Evolutionary conservation across 2,797 vertebrate genomes (phyloP).

Genomic region (Mus minutoides): DNA sequence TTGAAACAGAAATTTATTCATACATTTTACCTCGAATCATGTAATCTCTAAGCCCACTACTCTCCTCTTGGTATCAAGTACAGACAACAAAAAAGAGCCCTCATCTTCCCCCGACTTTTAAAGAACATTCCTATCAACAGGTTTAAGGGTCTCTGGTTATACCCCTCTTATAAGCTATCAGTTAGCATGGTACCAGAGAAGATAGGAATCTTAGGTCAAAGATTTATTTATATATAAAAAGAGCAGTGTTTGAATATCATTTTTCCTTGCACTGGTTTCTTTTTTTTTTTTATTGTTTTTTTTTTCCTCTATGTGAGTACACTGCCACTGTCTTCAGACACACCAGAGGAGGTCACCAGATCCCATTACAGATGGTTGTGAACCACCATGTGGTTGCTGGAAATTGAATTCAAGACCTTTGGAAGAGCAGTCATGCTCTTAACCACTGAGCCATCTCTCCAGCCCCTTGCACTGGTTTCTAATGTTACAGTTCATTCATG

Average conservation of each 20-base stretch:
- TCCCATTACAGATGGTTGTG: no score
- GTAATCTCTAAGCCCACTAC: not conserved
- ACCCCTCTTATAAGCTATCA: not conserved
- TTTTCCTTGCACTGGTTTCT: not conserved
- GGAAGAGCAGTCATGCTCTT: no score
- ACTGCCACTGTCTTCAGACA: no score
- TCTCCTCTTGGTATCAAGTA: not conserved
- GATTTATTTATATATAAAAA: not conserved
- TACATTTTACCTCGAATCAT: not conserved
- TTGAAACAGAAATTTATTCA: not conserved
- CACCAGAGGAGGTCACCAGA: no score
- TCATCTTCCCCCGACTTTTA: not conserved
- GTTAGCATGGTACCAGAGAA: not conserved
- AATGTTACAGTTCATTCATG: not conserved
- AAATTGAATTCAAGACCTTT: no score
- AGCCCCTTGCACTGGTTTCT: not conserved
- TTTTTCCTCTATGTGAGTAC: no score
- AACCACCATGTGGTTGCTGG: no score
- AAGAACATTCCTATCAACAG: not conserved
- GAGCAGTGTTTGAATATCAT: not conserved
- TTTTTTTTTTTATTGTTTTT: no score
- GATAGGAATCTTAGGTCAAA: not conserved
- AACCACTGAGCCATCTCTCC: no score
- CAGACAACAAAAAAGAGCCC: not conserved
- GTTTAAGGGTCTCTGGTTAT: not conserved